Base-by-base conservation (phyloP, 2,113 vertebrate species). In the Periophthalmus modestus region DNA sequence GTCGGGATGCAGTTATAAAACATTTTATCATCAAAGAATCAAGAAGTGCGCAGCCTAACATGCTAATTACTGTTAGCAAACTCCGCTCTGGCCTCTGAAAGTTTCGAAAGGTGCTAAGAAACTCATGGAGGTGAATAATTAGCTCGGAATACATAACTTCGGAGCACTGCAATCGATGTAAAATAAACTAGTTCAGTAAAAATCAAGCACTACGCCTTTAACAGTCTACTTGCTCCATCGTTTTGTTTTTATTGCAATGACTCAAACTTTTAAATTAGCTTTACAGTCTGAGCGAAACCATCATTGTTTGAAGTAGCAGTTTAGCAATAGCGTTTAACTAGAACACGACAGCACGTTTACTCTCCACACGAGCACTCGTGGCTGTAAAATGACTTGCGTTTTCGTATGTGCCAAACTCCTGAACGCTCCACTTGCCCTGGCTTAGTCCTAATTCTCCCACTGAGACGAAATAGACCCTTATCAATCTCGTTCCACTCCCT, bases 381-480 rank as follows among this genome's bases (percentile, higher is more conserved):
- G 23, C 57, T 15, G 12, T 9, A 34, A 34, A 62, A 62, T 14
- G 16, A 62, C 59, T 33, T 24, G 16, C 12, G 15, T 28, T 33
- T 34, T 34, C 7, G 59, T 34, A 34, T 34, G 15, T 15, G 28
- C 28, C 16, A 62, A 34, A 33, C 28, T 62, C 59, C 57, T 34
- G 18, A 62, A 62, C 7, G 59, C 28, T 24, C 59, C 15, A 28
- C 34, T 34, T 62, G 59, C 5, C 59, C 59, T 18, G 28, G 28
- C n/a, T 65, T 39, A n/a, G 34, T 19, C 3, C 9, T 11, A n/a
- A 43, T 65, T n/a, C 18, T 63, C 11, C 62, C 62, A n/a, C 6
- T 11, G 19, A 65, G 62, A 65, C 10, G 34, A 63, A 65, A 73
- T 52, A 24, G 75, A 80, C 46, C 46, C 62, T n/a, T 43, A 68